These are phyloP conservation scores for Ormyrus pomaceus DNA, from an alignment of 2,888 invertebrate species.

Conservation along the genomic window DNA sequence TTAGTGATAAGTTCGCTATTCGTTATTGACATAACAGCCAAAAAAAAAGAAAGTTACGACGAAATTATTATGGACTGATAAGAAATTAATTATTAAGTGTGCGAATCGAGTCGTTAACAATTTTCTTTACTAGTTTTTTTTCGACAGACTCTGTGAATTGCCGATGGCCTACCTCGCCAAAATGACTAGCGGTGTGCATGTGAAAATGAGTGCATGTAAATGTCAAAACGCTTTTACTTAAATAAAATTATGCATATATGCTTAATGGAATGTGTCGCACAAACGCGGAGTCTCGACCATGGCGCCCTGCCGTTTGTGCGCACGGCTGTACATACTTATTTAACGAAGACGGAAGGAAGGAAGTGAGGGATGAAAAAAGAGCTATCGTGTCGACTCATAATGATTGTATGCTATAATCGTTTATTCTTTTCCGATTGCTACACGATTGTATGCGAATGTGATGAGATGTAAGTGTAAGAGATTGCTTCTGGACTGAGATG, in stretches of 20 bases:
- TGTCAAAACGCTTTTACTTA: slow-evolving; percentile 48
- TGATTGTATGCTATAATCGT: slow-evolving; percentile 11
- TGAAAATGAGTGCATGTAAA: slow-evolving; percentile 44
- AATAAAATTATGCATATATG: slow-evolving; percentile 50
- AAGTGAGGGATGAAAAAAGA: neutral
- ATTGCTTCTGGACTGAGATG: slow-evolving; percentile 27
- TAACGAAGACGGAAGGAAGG: slow-evolving; percentile 28
- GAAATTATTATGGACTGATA: slow-evolving; percentile 26
- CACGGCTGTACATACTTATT: slow-evolving; percentile 55
- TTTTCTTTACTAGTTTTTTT: neutral
- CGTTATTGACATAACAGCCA: neutral
- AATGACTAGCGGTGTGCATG: slow-evolving; percentile 58
- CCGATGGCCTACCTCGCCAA: slow-evolving; percentile 69
- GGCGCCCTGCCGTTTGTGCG: slow-evolving; percentile 18
- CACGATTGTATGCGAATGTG: neutral
- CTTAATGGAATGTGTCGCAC: slow-evolving; percentile 48
- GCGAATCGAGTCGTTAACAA: neutral
- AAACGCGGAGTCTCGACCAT: slow-evolving; percentile 48
- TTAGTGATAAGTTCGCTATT: neutral
- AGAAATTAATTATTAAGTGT: neutral
- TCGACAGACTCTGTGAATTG: slow-evolving; percentile 27
- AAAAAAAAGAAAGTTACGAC: neutral
- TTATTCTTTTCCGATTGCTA: neutral
- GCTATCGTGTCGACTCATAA: neutral
- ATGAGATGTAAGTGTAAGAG: slow-evolving; percentile 13